These are phyloP conservation scores for Aleiodes alternator DNA, from an alignment of 2,888 invertebrate genomes.

Conservation along the genomic window DNA sequence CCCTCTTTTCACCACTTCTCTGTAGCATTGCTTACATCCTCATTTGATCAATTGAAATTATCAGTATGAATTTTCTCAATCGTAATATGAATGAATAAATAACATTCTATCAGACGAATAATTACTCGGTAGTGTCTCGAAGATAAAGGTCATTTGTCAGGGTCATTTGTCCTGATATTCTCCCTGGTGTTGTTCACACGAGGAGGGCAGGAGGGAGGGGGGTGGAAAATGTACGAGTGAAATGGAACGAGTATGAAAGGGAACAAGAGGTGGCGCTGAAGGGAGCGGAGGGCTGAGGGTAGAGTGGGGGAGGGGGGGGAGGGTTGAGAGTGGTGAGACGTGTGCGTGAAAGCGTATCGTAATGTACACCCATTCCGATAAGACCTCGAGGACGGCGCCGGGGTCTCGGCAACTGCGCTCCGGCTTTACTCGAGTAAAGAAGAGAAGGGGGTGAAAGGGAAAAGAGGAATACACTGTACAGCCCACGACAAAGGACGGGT, in stretches of 20 bases:
- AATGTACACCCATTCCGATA: conserved; percentile 65
- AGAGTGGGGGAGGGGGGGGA: conserved; percentile 1
- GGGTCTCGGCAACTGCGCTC: not conserved
- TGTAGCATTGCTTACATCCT: not conserved
- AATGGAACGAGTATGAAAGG: no score
- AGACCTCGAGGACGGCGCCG: conserved; percentile 56
- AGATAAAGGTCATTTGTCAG: conserved; percentile 47
- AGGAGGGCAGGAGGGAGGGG: conserved; percentile 6
- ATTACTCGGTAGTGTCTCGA: conserved; percentile 35
- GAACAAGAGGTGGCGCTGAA: not conserved
- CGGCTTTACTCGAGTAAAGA: not conserved
- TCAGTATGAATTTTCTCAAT: not conserved
- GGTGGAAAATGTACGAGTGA: conserved; percentile 11
- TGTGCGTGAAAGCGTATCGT: conserved; percentile 58
- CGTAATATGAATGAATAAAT: conserved; percentile 8
- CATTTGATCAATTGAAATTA: not conserved
- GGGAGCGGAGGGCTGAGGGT: conserved; percentile 1
- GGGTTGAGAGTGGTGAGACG: conserved; percentile 35
- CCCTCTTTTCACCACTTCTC: no score
- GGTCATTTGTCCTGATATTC: conserved; percentile 44
- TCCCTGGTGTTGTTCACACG: conserved; percentile 22
- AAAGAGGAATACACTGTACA: conserved; percentile 25
- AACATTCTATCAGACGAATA: conserved; percentile 29
- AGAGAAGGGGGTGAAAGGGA: not conserved
- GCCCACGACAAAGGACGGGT: conserved; percentile 65